phyloP scores from a whole-genome alignment of 2,113 vertebrate genomes.

The Spea multiplicata region DNA sequence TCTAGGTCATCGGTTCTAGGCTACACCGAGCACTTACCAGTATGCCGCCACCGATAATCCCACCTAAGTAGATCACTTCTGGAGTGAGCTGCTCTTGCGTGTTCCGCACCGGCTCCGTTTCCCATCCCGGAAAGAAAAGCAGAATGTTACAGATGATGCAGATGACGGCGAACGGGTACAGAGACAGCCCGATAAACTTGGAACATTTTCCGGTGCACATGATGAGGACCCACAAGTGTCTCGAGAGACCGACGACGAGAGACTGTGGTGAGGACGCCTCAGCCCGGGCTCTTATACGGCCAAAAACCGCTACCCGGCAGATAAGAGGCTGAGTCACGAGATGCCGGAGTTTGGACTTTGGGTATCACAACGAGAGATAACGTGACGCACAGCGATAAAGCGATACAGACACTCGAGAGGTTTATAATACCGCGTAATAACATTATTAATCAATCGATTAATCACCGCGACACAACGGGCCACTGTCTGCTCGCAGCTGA shows the following conservation, averaged over 20 bases:
- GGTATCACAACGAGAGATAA: not conserved
- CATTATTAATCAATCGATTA: not conserved
- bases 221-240: not conserved
- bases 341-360: constrained; percentile 31
- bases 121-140: constrained; percentile 70
- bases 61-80: constrained; percentile 74
- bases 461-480: too few relatives aligned
- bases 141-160: constrained; percentile 73
- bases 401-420: not conserved
- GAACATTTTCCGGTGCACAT: constrained; percentile 78
- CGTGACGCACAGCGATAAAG: not conserved
- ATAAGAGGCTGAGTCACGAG: constrained; percentile 20
- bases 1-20: too few relatives aligned
- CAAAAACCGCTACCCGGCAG: constrained; percentile 14
- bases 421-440: not conserved
- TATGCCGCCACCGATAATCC: constrained; percentile 69
- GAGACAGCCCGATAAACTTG: constrained; percentile 58
- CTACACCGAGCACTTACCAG: constrained; percentile 56
- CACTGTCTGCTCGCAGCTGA: too few relatives aligned
- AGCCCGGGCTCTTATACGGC: constrained; percentile 5
- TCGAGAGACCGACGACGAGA: not conserved
- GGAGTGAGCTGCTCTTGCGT: constrained; percentile 53
- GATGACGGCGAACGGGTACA: constrained; percentile 66
- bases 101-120: constrained; percentile 51
- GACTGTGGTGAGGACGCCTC: constrained; percentile 3